phyloP scores from a whole-genome alignment of 2,888 invertebrate genomes.

The Cosmorhoe ocellata region DNA sequence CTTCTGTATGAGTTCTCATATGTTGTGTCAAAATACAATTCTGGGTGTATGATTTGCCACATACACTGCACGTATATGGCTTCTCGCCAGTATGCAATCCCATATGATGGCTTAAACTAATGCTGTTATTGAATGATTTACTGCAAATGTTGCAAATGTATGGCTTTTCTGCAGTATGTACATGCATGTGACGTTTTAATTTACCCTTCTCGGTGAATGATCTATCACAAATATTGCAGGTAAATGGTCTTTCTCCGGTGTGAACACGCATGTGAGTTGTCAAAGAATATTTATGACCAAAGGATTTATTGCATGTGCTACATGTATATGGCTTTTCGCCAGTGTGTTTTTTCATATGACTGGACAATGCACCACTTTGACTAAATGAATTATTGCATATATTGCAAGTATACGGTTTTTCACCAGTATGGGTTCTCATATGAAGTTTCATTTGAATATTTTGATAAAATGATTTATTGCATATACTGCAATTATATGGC shows the following conservation, averaged over 20 bases:
- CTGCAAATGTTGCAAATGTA: constrained; percentile 14
- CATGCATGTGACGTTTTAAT: constrained; percentile 15
- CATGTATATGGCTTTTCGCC: constrained; percentile 16
- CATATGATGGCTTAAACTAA: constrained; percentile 12
- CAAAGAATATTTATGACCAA: constrained; percentile 12
- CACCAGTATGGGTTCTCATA: constrained; percentile 15
- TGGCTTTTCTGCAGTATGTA: constrained; percentile 13
- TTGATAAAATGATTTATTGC: constrained; percentile 14
- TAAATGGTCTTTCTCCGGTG: constrained; percentile 18
- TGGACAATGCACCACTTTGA: constrained; percentile 4
- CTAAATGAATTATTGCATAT: constrained; percentile 12
- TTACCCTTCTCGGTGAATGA: constrained; percentile 13
- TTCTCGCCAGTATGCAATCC: constrained; percentile 18
- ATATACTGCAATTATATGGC: constrained; percentile 8
- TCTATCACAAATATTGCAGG: constrained; percentile 12
- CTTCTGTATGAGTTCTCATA: constrained; percentile 20
- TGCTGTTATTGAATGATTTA: constrained; percentile 13
- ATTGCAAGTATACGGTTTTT: constrained; percentile 16
- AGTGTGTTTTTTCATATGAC: constrained; percentile 17
- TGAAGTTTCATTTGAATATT: constrained; percentile 12
- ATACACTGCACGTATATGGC: constrained; percentile 14
- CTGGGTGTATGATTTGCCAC: constrained; percentile 17
- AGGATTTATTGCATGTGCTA: constrained; percentile 11
- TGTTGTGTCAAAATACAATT: constrained; percentile 14
- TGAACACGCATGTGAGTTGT: constrained; percentile 17